These are phyloP conservation scores for Drosophila seguyi DNA, from an alignment of 1,140 invertebrate genomes.

Conservation along the genomic window DNA sequence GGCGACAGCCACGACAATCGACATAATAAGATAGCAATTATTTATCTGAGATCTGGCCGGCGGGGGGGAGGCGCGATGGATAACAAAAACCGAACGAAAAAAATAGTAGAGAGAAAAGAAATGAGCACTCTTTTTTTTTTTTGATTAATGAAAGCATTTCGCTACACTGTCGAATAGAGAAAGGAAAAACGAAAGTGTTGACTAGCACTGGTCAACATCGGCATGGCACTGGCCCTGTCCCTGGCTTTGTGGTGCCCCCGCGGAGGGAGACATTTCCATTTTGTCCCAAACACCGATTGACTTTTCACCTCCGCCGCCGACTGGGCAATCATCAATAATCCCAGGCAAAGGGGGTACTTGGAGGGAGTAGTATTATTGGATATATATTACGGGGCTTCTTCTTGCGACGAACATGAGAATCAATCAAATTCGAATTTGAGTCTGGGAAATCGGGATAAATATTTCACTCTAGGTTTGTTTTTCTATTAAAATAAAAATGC, in stretches of 20 bases:
- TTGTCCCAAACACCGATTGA: conserved; percentile 49
- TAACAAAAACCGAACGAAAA: neutral
- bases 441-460: neutral
- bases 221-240: neutral
- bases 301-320: conserved; percentile 30
- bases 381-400: neutral
- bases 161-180: conserved; percentile 63
- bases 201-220: conserved; percentile 52
- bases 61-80: neutral
- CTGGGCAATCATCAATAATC: conserved; percentile 23
- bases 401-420: neutral
- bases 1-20: conserved; percentile 80
- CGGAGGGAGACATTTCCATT: conserved; percentile 59
- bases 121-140: conserved; percentile 50
- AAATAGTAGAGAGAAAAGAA: conserved; percentile 41
- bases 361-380: neutral
- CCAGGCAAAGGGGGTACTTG: neutral
- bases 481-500: neutral
- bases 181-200: conserved; percentile 80
- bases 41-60: conserved; percentile 55
- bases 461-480: neutral
- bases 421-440: neutral
- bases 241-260: neutral
- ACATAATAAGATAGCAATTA: conserved; percentile 82
- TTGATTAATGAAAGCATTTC: conserved; percentile 79